A percentile compares a stretch with the other conserved stretches of the same genome.
phyloP scores from a whole-genome alignment of 2,888 invertebrate genomes.

The Gryllus longicercus region DNA sequence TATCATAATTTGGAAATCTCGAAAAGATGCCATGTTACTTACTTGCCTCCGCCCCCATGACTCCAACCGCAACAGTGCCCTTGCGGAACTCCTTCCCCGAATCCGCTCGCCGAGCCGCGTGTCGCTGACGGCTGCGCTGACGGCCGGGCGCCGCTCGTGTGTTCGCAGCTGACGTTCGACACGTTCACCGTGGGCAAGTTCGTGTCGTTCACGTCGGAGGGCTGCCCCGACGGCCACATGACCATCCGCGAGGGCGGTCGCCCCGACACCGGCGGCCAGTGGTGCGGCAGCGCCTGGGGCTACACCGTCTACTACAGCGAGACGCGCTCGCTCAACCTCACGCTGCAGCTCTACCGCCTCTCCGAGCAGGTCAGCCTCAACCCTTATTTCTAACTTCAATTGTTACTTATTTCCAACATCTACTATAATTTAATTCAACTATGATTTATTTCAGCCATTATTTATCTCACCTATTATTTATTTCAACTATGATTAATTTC shows the following conservation, averaged over 20 bases:
- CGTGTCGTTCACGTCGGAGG: conserved; percentile 70
- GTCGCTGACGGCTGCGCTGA: conserved; percentile 68
- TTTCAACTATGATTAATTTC: no score
- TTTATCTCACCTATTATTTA: no score
- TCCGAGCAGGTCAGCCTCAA: conserved; percentile 62
- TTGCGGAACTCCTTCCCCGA: no score
- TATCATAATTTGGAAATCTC: no score
- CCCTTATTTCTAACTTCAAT: no score
- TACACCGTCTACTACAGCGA: conserved; percentile 84
- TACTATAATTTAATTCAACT: no score
- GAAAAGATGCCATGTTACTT: no score
- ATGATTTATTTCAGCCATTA: no score
- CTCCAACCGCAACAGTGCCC: no score
- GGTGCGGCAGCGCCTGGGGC: conserved; percentile 82
- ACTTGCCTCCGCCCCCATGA: no score
- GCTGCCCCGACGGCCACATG: conserved; percentile 80
- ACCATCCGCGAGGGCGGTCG: conserved; percentile 70
- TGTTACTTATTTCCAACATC: no score
- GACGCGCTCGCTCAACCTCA: conserved; percentile 73
- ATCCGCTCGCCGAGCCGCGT: no score
- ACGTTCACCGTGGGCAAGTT: conserved; percentile 79
- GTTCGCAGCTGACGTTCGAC: conserved; percentile 74
- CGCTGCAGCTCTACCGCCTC: conserved; percentile 64
- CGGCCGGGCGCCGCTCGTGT: conserved; percentile 79
- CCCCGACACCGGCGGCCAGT: conserved; percentile 70